These are phyloP conservation scores for Monodelphis domestica DNA, from an alignment of 2,797 vertebrate genomes.

Conservation along the genomic window DNA sequence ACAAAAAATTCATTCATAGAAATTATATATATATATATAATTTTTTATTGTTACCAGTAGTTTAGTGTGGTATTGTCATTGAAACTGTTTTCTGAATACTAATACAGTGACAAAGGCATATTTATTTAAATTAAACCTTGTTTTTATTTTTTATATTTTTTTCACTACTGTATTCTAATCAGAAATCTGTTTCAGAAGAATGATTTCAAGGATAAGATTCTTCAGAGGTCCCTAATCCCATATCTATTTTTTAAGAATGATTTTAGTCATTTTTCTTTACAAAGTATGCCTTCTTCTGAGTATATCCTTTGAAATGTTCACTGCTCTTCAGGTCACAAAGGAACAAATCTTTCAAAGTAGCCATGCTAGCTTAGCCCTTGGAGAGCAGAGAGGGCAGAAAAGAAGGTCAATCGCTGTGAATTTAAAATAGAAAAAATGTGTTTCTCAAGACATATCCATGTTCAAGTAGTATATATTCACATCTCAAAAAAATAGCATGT, in stretches of 20 bases:
- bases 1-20: not conserved
- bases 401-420: slow-evolving; percentile 70
- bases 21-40: not conserved
- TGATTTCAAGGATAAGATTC: slow-evolving; percentile 11
- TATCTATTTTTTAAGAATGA: slow-evolving; percentile 43
- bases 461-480: slow-evolving; percentile 50
- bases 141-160: slow-evolving; percentile 40
- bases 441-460: slow-evolving; percentile 52
- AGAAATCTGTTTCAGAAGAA: slow-evolving; percentile 44
- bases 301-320: slow-evolving; percentile 63
- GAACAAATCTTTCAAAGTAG: slow-evolving; percentile 62
- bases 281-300: slow-evolving; percentile 56
- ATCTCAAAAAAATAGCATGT: slow-evolving; percentile 57
- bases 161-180: slow-evolving; percentile 20
- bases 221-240: not conserved
- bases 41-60: not conserved
- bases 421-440: slow-evolving; percentile 68
- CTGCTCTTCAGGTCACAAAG: slow-evolving; percentile 65
- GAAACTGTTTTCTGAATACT: not conserved
- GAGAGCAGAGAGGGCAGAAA: slow-evolving; percentile 54
- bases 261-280: slow-evolving; percentile 56
- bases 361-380: slow-evolving; percentile 44
- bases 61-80: not conserved
- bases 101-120: not conserved
- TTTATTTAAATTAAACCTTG: slow-evolving; percentile 22